Percentiles rank a stretch among this genome's conserved stretches.
Conservation (phyloP, 2,797 vertebrate species). For the Sciurus vulgaris region DNA sequence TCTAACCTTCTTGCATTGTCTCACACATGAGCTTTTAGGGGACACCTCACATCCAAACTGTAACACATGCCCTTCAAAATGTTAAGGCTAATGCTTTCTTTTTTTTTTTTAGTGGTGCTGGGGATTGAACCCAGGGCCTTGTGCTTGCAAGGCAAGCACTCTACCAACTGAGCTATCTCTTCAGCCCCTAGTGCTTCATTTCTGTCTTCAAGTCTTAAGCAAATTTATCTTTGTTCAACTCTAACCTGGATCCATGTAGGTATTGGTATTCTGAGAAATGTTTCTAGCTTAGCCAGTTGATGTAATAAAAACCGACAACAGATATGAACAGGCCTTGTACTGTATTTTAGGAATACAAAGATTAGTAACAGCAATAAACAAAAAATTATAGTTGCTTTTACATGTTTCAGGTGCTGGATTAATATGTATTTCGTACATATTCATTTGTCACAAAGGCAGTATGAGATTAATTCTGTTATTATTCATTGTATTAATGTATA, state of each 20-base stretch:
- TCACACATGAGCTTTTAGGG: no score
- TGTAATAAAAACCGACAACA: not conserved
- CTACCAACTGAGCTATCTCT: no score
- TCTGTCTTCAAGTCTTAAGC: not conserved
- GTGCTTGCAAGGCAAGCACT: no score
- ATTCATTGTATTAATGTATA: not conserved
- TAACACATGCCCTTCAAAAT: not conserved
- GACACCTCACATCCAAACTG: no score
- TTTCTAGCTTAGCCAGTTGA: slow-evolving; percentile 9
- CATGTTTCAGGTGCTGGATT: slow-evolving; percentile 11
- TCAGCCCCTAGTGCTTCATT: not conserved
- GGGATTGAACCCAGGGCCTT: no score
- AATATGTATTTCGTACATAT: not conserved
- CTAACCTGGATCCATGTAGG: not conserved
- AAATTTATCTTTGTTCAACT: not conserved
- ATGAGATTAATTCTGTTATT: slow-evolving; percentile 31
- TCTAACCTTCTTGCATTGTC: no score
- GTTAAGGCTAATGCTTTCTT: not conserved
- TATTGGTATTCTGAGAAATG: not conserved
- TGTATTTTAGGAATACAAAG: slow-evolving; percentile 40
- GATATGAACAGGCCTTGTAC: not conserved
- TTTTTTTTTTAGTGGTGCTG: no score
- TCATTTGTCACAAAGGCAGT: slow-evolving; percentile 1
- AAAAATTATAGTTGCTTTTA: slow-evolving; percentile 24
- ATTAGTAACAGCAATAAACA: not conserved